Percentiles rank a stretch among this genome's conserved stretches.
Conservation (phyloP, 2,797 vertebrate genomes). For the Lacerta viridis region DNA sequence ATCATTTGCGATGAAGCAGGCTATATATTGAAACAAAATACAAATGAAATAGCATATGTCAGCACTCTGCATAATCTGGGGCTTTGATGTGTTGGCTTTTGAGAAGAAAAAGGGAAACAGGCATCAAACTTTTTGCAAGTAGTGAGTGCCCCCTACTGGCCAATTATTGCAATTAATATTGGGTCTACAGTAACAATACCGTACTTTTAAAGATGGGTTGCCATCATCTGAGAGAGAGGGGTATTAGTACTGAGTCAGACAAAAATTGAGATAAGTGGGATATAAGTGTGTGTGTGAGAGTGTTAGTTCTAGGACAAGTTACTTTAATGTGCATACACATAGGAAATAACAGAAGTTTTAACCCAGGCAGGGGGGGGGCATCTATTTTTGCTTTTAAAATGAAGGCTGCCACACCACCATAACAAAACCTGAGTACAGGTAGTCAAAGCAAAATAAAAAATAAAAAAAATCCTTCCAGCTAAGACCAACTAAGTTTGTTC, state of each 20-base stretch:
- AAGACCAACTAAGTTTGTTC: no score
- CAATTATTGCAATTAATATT: background rate
- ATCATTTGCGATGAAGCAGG: background rate
- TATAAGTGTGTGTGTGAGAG: background rate
- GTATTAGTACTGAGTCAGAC: background rate
- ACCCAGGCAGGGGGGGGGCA: no score
- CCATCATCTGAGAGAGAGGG: background rate
- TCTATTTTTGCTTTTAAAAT: background rate
- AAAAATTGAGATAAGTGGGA: background rate
- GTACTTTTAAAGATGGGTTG: background rate
- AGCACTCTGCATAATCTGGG: background rate
- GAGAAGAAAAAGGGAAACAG: background rate
- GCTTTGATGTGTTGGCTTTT: background rate
- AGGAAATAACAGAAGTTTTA: background rate
- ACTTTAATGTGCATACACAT: background rate
- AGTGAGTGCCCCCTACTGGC: constrained; percentile 13
- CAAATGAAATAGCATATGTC: background rate
- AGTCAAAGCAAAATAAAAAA: no score
- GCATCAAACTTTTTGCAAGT: background rate
- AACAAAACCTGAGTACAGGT: background rate
- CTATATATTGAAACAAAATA: background rate
- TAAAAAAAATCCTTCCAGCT: no score
- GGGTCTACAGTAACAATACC: background rate
- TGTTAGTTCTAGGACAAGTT: background rate
- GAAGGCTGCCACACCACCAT: background rate